Conservation (phyloP, 2,888 invertebrate genomes). For the Polyploca ridens region DNA sequence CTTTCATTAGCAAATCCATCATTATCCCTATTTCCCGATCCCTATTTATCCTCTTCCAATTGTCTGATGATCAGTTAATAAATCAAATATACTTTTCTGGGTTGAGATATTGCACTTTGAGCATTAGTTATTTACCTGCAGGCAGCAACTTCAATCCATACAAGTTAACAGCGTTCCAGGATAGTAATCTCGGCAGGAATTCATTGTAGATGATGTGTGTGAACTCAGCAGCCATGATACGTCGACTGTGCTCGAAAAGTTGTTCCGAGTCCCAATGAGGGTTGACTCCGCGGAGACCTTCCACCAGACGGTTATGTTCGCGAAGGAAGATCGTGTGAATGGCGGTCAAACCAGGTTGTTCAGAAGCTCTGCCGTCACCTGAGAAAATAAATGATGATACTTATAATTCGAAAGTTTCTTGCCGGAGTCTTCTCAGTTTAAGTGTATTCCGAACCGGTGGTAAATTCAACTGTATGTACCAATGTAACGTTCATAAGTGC, state of each 20-base stretch:
- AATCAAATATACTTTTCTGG: too few species aligned
- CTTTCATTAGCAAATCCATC: too few species aligned
- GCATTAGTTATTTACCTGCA: constrained; percentile 75
- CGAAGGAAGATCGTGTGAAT: constrained; percentile 95
- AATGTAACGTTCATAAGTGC: too few species aligned
- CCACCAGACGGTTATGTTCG: constrained; percentile 95
- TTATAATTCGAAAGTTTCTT: too few species aligned
- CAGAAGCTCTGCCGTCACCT: constrained; percentile 95
- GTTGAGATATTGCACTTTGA: too few species aligned
- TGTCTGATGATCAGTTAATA: too few species aligned
- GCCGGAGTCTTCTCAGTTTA: too few species aligned
- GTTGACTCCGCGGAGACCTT: constrained; percentile 91
- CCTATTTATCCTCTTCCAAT: too few species aligned
- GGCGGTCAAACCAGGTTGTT: constrained; percentile 95
- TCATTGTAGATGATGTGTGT: constrained; percentile 95
- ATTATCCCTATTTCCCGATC: too few species aligned
- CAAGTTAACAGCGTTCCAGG: constrained; percentile 94
- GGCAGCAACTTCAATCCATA: constrained; percentile 93
- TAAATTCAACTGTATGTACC: too few species aligned
- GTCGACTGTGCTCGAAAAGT: constrained; percentile 91
- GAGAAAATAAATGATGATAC: constrained; percentile 9
- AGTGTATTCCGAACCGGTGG: too few species aligned
- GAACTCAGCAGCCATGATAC: constrained; percentile 90
- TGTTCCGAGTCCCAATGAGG: constrained; percentile 95
- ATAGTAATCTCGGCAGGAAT: constrained; percentile 95